A percentile compares a stretch with the other conserved stretches of the same genome.
Conservation (phyloP, 2,888 invertebrate species). For the Plebejus anna region DNA sequence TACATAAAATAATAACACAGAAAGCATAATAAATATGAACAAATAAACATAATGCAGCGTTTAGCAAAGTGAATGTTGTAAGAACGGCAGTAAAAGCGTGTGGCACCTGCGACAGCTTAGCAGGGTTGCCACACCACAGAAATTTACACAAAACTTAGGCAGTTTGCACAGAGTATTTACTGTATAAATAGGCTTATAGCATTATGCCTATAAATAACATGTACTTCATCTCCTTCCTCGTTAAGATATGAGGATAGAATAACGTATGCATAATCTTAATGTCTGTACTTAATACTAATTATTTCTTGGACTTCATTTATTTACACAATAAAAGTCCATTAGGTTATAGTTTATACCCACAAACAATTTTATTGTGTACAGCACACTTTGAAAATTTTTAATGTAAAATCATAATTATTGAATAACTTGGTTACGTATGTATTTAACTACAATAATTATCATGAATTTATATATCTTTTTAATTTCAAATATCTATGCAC, state of each 20-base stretch:
- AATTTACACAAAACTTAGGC: not conserved
- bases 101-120: constrained; percentile 22
- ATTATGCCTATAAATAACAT: too few species aligned
- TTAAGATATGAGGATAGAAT: not conserved
- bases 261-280: too few species aligned
- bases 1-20: not conserved
- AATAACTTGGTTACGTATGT: not conserved
- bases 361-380: too few species aligned
- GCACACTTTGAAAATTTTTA: too few species aligned
- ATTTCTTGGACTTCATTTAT: too few species aligned
- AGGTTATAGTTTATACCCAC: too few species aligned
- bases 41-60: constrained; percentile 2
- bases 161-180: not conserved
- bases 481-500: not conserved
- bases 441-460: not conserved
- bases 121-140: not conserved
- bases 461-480: not conserved
- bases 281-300: too few species aligned
- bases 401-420: not conserved
- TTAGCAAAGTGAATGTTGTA: constrained; percentile 13
- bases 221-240: not conserved
- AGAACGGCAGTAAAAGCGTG: constrained; percentile 13
- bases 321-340: too few species aligned
- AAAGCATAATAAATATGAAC: constrained; percentile 4
- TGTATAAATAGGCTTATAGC: not conserved